Conservation (phyloP, 2,888 invertebrate species). For the Stenurella melanura region DNA sequence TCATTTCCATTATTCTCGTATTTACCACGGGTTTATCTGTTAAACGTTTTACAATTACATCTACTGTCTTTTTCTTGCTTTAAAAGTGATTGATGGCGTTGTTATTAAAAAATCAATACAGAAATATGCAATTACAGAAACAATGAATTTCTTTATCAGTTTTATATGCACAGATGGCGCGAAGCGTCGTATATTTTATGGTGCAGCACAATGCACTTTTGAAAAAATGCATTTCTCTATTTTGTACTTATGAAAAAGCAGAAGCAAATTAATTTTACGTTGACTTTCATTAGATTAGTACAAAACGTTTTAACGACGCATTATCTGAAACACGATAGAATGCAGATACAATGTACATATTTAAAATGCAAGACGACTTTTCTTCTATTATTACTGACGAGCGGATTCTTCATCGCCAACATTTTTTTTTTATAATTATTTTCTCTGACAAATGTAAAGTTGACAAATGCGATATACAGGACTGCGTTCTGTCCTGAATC, state of each 20-base stretch:
- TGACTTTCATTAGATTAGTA: too few relatives aligned
- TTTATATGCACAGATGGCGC: not conserved
- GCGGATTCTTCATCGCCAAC: too few relatives aligned
- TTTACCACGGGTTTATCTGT: slow-evolving; percentile 46
- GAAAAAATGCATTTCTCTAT: not conserved
- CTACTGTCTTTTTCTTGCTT: slow-evolving; percentile 36
- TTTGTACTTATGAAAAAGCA: not conserved
- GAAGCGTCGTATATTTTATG: not conserved
- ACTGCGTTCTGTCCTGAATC: too few relatives aligned
- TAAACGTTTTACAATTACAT: slow-evolving; percentile 49
- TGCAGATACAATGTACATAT: too few relatives aligned
- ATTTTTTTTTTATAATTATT: too few relatives aligned
- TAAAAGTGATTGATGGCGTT: slow-evolving; percentile 29
- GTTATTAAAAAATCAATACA: slow-evolving; percentile 24
- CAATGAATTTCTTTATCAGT: slow-evolving; percentile 10
- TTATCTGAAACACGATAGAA: too few relatives aligned
- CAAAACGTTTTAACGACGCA: too few relatives aligned
- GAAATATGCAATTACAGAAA: slow-evolving; percentile 21
- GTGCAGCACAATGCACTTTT: not conserved
- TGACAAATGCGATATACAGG: too few relatives aligned
- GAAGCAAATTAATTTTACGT: too few relatives aligned
- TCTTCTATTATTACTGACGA: too few relatives aligned
- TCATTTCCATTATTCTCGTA: slow-evolving; percentile 49
- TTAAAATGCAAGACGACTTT: too few relatives aligned
- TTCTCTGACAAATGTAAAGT: too few relatives aligned